Evolutionary conservation across 2,888 invertebrate species (phyloP), one percentile per base, ranked within the genome.

Genomic region (Tanypteryx hageni): DNA sequence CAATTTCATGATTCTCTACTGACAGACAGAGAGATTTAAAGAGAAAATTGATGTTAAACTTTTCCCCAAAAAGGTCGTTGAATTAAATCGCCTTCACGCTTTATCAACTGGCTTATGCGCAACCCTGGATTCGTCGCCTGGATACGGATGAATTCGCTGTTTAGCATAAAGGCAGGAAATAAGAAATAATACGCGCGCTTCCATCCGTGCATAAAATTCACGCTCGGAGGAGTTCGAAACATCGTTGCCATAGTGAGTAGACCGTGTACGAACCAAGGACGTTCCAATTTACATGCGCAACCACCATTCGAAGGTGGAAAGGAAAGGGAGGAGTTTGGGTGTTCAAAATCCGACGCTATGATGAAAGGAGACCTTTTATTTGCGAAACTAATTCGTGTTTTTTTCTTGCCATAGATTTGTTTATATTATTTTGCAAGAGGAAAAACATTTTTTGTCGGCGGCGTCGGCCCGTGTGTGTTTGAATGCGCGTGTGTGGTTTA

Each of bases 131-230:
- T 22, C 11, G 76, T 76, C 76, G 8, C 76, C 76, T 27, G 76
- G 27, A 76, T 27, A 76, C 22, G 76, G 76, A 27, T 76, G 76
- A n/a, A 76, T 10, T 76, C 11, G 22, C 13, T 27, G 76, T 27
- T 76, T 76, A 76, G 76, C 76, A 76, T 76, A 76, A 76, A 76
- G 27, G 16, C 76, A 22, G 76, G 76, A 76, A 76, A 76, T 27
- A 27, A 76, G 76, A 76, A 27, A 76, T 76, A 76, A 76, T 76
- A 22, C 27, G 27, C 76, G 22, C 76, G 27, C 76, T 76, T 76
- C 22, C 76, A 76, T 76, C 76, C 76, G 76, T 76, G 76, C 76
- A 76, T 76, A 76, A 76, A 76, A 27, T 22, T 76, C 76, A 76
- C 76, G 76, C 76, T 76, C 27, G 22, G 13, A 76, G 27, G 76